Conservation (phyloP, 92 coral and sea anemone species). For the Palythoa caribaeorum region DNA sequence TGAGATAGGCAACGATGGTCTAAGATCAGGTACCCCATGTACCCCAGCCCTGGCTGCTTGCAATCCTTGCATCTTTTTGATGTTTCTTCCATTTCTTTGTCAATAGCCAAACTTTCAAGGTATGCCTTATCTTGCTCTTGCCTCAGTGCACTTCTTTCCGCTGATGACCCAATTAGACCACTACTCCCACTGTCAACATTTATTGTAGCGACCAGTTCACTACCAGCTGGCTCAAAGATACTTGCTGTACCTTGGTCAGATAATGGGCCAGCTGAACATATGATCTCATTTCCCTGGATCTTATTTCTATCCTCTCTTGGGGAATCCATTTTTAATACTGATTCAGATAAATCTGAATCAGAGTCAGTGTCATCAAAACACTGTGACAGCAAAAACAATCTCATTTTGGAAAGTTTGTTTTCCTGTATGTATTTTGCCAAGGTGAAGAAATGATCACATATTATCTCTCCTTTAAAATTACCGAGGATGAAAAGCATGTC, state of each 20-base stretch:
- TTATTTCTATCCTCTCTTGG: background rate
- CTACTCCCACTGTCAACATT: background rate
- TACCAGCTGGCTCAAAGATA: constrained; percentile 2
- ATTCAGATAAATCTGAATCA: constrained; percentile 7
- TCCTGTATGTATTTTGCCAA: constrained; percentile 36
- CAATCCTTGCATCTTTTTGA: constrained; percentile 38
- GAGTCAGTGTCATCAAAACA: constrained; percentile 20
- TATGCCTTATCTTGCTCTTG: background rate
- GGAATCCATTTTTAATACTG: background rate
- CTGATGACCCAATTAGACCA: no score
- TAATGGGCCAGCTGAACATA: constrained; percentile 5
- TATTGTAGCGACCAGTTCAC: background rate
- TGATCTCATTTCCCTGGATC: constrained; percentile 13
- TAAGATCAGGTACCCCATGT: no score
- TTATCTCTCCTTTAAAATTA: constrained; percentile 53
- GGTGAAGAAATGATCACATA: constrained; percentile 30
- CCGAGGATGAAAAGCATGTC: constrained; percentile 53
- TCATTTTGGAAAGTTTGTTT: constrained; percentile 44
- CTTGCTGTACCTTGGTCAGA: constrained; percentile 10
- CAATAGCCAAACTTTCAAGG: constrained; percentile 46
- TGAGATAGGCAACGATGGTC: no score
- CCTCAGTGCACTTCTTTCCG: no score
- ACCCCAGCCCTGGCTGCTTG: constrained; percentile 54
- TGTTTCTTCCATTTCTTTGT: constrained; percentile 26
- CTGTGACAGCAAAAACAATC: constrained; percentile 31